These are phyloP conservation scores for Bryconaethiops microstoma DNA, from an alignment of 2,797 vertebrate species.

Conservation along the genomic window DNA sequence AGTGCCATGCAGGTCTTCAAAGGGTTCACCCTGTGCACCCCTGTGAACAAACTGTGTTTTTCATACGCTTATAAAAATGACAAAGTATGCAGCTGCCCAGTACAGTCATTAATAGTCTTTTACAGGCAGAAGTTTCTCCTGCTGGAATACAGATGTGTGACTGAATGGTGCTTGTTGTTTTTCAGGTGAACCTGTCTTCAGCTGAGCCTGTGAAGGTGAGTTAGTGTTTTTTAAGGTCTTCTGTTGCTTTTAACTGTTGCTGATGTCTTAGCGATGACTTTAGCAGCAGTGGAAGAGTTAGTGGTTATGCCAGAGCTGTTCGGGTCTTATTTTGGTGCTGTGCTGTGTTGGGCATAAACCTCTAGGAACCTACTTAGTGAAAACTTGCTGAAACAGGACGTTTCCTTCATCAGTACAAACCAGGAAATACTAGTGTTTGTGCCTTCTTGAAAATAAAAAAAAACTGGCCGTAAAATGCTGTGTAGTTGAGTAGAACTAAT, in stretches of 20 bases:
- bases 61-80: conserved; percentile 37
- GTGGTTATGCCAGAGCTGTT: not conserved
- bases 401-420: conserved; percentile 19
- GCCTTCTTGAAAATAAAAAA: conserved; percentile 13
- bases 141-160: conserved; percentile 47
- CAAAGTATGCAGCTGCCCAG: not conserved
- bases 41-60: conserved; percentile 12
- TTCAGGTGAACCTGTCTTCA: conserved; percentile 77
- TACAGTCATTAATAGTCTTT: conserved; percentile 29
- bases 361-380: not conserved
- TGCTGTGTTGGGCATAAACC: not conserved
- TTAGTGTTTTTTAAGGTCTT: conserved; percentile 19
- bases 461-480: conserved; percentile 15
- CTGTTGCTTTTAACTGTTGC: not conserved
- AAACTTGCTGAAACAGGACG: conserved; percentile 12
- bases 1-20: not conserved
- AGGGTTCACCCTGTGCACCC: conserved; percentile 12
- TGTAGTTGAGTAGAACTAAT: conserved; percentile 20
- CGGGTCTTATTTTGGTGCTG: not conserved
- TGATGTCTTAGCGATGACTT: conserved; percentile 12
- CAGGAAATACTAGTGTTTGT: conserved; percentile 19
- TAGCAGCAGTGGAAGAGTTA: not conserved
- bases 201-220: conserved; percentile 77
- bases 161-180: conserved; percentile 56
- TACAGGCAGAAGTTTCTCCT: not conserved